phyloP scores from a whole-genome alignment of 2,888 invertebrate species.

The Meloe dianella region DNA sequence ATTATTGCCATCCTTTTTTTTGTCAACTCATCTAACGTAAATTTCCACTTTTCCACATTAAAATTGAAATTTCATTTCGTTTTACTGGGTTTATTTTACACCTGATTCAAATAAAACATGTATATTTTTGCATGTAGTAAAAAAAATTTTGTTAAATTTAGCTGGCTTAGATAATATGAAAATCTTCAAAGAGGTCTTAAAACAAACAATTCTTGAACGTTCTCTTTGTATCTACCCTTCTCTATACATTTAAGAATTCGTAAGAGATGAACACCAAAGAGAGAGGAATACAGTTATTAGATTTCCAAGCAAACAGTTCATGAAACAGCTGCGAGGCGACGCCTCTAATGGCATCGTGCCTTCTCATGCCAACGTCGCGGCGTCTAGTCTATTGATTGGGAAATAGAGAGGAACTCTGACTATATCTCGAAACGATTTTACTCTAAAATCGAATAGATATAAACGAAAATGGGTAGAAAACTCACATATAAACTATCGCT shows the following conservation, averaged over 20 bases:
- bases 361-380: constrained; percentile 47
- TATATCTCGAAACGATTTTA: constrained; percentile 10
- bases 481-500: not conserved
- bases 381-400: constrained; percentile 54
- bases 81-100: not conserved
- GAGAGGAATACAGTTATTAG: constrained; percentile 52
- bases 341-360: constrained; percentile 48
- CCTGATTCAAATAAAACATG: not conserved
- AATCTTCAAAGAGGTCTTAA: constrained; percentile 35
- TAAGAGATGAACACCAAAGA: constrained; percentile 31
- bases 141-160: not conserved
- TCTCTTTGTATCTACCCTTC: constrained; percentile 31
- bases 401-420: not conserved
- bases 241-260: constrained; percentile 35
- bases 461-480: not conserved
- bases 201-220: constrained; percentile 24
- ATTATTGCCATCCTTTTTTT: not conserved
- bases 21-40: not conserved
- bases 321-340: constrained; percentile 56
- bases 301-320: constrained; percentile 57
- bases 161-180: not conserved
- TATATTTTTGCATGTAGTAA: not conserved
- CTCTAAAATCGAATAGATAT: not conserved
- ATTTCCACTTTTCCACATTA: not conserved
- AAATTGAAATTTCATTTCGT: not conserved